Percentiles rank a stretch among this genome's conserved stretches.
phyloP scores from a whole-genome alignment of 2,113 vertebrate species.

The Pomatostomus ruficeps region DNA sequence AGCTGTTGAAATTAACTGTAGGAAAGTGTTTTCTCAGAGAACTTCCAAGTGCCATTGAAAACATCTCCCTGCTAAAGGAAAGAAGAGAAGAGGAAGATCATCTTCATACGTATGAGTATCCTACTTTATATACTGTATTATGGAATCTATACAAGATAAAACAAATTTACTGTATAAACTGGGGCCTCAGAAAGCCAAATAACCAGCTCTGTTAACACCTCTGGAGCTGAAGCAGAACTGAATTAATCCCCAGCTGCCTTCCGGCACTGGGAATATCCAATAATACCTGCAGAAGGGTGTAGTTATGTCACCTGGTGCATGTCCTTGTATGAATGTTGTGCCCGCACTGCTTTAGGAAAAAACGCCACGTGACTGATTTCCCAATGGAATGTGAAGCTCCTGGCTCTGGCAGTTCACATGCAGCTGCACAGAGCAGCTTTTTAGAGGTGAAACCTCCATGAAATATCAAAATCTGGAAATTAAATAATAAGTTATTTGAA shows the following conservation, averaged over 20 bases:
- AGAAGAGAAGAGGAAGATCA: not conserved
- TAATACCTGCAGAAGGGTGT: not conserved
- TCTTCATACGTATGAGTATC: not conserved
- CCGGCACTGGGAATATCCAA: not conserved
- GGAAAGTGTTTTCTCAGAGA: not conserved
- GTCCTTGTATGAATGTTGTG: not conserved
- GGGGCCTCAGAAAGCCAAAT: not conserved
- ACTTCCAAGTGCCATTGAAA: not conserved
- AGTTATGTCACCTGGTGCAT: not conserved
- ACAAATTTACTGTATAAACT: not conserved
- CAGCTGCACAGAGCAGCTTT: not conserved
- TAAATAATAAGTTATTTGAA: not conserved
- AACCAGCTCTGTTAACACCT: not conserved
- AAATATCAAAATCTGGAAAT: not conserved
- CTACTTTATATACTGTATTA: not conserved
- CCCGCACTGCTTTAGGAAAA: not conserved
- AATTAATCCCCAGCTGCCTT: not conserved
- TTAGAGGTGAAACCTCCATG: not conserved
- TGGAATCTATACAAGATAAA: not conserved
- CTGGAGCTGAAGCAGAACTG: not conserved
- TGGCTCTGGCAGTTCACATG: not conserved
- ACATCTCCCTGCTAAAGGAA: not conserved
- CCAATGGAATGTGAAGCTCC: not conserved
- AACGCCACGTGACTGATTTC: not conserved
- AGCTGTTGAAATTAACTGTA: not conserved